Base-by-base conservation (phyloP, 92 coral and sea anemone species). In the Metridium senile region DNA sequence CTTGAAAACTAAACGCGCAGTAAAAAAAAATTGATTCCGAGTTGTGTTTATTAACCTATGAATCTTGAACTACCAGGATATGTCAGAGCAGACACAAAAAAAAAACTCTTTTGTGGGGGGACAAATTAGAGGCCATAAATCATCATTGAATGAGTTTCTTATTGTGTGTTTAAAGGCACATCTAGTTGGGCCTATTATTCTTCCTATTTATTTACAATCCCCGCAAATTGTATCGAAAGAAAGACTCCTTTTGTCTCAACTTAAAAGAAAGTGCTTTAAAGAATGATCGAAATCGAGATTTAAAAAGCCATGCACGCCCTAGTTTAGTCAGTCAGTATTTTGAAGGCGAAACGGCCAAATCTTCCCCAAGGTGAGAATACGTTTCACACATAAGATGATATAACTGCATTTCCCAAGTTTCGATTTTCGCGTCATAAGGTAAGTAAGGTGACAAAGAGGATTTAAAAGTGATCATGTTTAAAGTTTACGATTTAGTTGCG, bases 191-290 rank as follows among this genome's bases (percentile, higher is more conserved):
- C 57, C 75, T 73, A 73, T 73, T 57, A 73, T 73, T 18, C 21
- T 22, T 25, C 9, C 52, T n/a, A 39, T 33, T 73, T 73, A 58
- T 73, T 58, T 34, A 21, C 67, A 58, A 73, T 20, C 69, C 35
- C 75, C 68, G 17, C 49, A 73, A 73, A 73, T 73, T 73, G 68
- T 73, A 73, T 73, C 78, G 30, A 73, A 73, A 73, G 78, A 73
- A 73, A 73, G 78, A 39, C 26, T 53, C 17, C 59, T 58, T 73
- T 73, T 57, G 66, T 73, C 68, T 57, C 29, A 20, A 10, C 19
- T 57, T 13, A 25, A 73, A 21, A 62, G 78, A 73, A 57, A 19
- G 34, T 62, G 58, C 68, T 73, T 58, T 17, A 13, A 39, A 39
- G 65, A 32, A 30, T 17, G 67, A 73, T 57, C 54, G 53, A 57